Percentiles rank a stretch among this genome's conserved stretches.
These are phyloP conservation scores for Cotesia chilonis DNA, from an alignment of 1,140 invertebrate genomes.

Conservation along the genomic window DNA sequence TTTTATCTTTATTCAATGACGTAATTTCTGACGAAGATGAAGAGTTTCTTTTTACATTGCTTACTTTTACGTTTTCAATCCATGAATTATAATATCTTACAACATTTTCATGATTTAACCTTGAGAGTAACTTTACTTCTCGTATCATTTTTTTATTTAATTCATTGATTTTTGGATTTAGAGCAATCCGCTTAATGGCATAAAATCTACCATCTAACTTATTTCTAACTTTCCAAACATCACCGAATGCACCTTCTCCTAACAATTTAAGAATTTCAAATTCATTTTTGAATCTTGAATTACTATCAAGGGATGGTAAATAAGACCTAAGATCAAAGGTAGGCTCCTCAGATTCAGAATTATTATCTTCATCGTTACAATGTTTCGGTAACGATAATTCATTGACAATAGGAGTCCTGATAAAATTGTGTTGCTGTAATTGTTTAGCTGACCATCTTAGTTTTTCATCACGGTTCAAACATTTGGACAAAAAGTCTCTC, in stretches of 20 bases:
- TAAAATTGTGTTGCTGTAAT: slow-evolving; percentile 68
- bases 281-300: slow-evolving; percentile 81
- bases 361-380: slow-evolving; percentile 43
- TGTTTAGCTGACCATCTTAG: slow-evolving; percentile 75
- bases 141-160: slow-evolving; percentile 92
- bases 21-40: slow-evolving; percentile 39
- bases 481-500: slow-evolving; percentile 76
- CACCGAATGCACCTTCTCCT: slow-evolving; percentile 94
- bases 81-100: slow-evolving; percentile 97
- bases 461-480: slow-evolving; percentile 72
- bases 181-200: slow-evolving; percentile 92
- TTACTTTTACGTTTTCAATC: slow-evolving; percentile 82
- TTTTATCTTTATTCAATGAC: slow-evolving; percentile 26
- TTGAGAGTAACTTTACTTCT: slow-evolving; percentile 93
- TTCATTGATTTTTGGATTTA: slow-evolving; percentile 87
- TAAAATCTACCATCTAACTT: slow-evolving; percentile 92
- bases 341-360: slow-evolving; percentile 54
- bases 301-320: no score
- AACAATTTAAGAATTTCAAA: slow-evolving; percentile 87
- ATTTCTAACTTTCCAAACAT: slow-evolving; percentile 94
- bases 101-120: slow-evolving; percentile 97
- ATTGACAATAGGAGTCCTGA: slow-evolving; percentile 53
- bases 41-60: slow-evolving; percentile 53
- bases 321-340: slow-evolving; percentile 41
- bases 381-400: slow-evolving; percentile 46